Base-by-base conservation (phyloP, 2,888 invertebrate genomes). In the Synergus japonicus region DNA sequence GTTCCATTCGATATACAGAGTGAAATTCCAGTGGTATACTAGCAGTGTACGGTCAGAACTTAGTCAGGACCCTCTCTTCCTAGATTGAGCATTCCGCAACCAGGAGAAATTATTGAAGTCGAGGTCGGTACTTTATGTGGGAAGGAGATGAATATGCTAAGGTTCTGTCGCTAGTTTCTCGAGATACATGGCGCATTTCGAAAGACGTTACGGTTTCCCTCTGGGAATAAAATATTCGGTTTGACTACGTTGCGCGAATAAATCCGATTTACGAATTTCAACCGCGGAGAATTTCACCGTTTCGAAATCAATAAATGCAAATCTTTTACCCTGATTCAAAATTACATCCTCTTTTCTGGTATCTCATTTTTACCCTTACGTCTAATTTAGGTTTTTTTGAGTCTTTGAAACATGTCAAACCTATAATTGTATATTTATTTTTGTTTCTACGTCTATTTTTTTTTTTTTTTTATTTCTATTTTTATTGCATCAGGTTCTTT, bases 181-280 rank as follows among this genome's bases (percentile, higher is more conserved):
- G 49, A 69, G 69, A 69, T 69, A 69, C 69, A 69, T 69, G n/a
- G 49, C 37, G 29, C 69, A 69, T 69, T 54, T 69, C 49, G 69
- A 69, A 69, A 69, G 49, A 69, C 49, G 49, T 69, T 69, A 69
- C 69, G 69, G n/a, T 69, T 18, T 69, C 29, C 37, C 69, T 9
- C 43, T 54, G 22, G 46, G 49, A 49, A 69, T 69, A 69, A 69
- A 69, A 69, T 69, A 69, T 69, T 49, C 49, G 29, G 49, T 69
- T 49, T 69, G 46, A 69, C 69, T 69, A 49, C 69, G 29, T 69
- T 69, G 49, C 22, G 37, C 37, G 49, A 69, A 69, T 69, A 69
- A 69, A 69, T 69, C 37, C 49, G 49, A 69, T 69, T 69, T 69
- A 69, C 18, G 49, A 54, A 69, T 69, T 69, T 69, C 69, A 69